Evolutionary conservation across 2,113 vertebrate species (phyloP).

Genomic region (Crocuta crocuta): DNA sequence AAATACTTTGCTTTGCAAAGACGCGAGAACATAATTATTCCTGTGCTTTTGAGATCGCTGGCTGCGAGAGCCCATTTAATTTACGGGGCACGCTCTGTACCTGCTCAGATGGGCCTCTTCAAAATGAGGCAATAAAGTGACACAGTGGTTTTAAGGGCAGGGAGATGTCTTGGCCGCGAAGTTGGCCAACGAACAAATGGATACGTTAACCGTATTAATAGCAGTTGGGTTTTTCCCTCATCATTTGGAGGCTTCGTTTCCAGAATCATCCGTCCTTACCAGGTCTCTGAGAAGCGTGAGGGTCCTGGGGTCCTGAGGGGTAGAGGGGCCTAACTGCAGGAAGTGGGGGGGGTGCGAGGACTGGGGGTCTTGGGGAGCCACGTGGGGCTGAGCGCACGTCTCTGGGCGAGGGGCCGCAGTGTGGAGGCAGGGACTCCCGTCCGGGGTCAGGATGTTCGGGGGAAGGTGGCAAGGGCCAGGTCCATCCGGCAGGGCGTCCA

Average conservation of each 20-base stretch:
- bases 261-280: not conserved
- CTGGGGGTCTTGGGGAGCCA: not conserved
- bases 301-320: not conserved
- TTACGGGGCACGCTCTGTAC: fast-evolving
- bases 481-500: not conserved
- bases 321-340: not conserved
- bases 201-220: not conserved
- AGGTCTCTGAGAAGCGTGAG: not conserved
- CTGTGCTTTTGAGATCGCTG: not conserved
- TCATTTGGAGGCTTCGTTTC: not conserved
- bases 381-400: not conserved
- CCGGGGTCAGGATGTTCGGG: not conserved
- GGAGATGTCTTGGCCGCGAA: not conserved
- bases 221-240: too few relatives aligned
- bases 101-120: not conserved
- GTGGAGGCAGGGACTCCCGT: not conserved
- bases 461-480: not conserved
- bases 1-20: not conserved
- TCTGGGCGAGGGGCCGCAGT: not conserved
- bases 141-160: not conserved
- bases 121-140: not conserved
- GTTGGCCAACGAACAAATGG: not conserved
- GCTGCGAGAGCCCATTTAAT: not conserved
- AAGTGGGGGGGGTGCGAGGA: not conserved
- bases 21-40: not conserved